A percentile compares a stretch with the other conserved stretches of the same genome.
Evolutionary conservation across 2,113 vertebrate species (phyloP).

Genomic region (Ameiurus melas): DNA sequence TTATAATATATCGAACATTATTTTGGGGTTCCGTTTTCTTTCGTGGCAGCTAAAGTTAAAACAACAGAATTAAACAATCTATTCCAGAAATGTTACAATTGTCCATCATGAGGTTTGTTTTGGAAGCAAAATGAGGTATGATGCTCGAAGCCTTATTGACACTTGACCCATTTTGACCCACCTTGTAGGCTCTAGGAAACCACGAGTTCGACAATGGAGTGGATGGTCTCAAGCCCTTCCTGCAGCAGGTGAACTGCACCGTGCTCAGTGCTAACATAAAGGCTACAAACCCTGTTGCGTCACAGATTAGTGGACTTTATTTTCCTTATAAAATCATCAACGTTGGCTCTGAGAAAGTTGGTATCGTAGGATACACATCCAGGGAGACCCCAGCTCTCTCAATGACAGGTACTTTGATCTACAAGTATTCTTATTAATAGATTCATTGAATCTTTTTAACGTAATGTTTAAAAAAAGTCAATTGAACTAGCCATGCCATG

Average conservation of each 20-base stretch:
- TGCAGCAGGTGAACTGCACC: conserved; percentile 74
- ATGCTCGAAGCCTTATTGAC: no score
- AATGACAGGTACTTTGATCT: conserved; percentile 74
- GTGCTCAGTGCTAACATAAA: conserved; percentile 88
- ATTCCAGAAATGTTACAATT: neutral
- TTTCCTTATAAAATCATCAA: conserved; percentile 74
- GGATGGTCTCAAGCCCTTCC: conserved; percentile 82
- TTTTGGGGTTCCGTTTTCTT: neutral
- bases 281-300: conserved; percentile 61
- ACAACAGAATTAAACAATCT: neutral
- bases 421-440: neutral
- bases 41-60: neutral
- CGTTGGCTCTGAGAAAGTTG: conserved; percentile 74
- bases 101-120: neutral
- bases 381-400: conserved; percentile 86
- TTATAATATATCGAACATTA: neutral
- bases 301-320: conserved; percentile 72
- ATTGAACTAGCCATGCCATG: neutral
- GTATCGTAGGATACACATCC: conserved; percentile 89
- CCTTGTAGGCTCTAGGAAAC: conserved; percentile 84
- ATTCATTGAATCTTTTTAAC: neutral
- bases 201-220: conserved; percentile 93
- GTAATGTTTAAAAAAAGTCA: neutral
- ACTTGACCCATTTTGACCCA: neutral
- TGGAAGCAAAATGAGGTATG: neutral